phyloP scores from a whole-genome alignment of 2,888 invertebrate species.

The Bhutanitis thaidina region DNA sequence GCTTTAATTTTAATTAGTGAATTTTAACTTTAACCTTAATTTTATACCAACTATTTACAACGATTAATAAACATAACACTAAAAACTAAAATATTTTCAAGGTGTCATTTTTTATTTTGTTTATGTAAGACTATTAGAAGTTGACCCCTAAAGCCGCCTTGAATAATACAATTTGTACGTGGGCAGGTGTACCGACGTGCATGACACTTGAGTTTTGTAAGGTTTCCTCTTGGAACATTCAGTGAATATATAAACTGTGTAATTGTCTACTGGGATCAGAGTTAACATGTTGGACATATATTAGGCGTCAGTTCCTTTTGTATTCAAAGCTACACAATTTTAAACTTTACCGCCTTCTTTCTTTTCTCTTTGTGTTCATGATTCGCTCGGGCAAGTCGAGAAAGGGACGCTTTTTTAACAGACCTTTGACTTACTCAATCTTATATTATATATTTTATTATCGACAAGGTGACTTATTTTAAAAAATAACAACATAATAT shows the following conservation, averaged over 20 bases:
- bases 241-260: slow-evolving; percentile 3
- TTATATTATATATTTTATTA: too few relatives aligned
- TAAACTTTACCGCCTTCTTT: too few relatives aligned
- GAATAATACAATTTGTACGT: slow-evolving; percentile 15
- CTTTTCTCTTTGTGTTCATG: too few relatives aligned
- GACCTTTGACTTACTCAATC: too few relatives aligned
- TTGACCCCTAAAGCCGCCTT: slow-evolving; percentile 18
- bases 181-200: slow-evolving; percentile 8
- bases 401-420: too few relatives aligned
- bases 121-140: not conserved
- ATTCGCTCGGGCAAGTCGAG: too few relatives aligned
- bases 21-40: too few relatives aligned
- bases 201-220: slow-evolving; percentile 16
- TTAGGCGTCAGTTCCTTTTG: slow-evolving; percentile 1
- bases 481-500: too few relatives aligned
- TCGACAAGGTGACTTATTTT: too few relatives aligned
- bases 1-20: too few relatives aligned
- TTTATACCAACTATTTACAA: not conserved
- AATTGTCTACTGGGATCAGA: slow-evolving; percentile 1
- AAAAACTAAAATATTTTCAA: slow-evolving; percentile 11
- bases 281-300: not conserved
- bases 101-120: slow-evolving; percentile 17
- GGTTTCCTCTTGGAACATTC: slow-evolving; percentile 14
- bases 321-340: not conserved
- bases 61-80: not conserved